phyloP scores from a whole-genome alignment of 1,140 invertebrate genomes.

The Cecropterus lyciades region DNA sequence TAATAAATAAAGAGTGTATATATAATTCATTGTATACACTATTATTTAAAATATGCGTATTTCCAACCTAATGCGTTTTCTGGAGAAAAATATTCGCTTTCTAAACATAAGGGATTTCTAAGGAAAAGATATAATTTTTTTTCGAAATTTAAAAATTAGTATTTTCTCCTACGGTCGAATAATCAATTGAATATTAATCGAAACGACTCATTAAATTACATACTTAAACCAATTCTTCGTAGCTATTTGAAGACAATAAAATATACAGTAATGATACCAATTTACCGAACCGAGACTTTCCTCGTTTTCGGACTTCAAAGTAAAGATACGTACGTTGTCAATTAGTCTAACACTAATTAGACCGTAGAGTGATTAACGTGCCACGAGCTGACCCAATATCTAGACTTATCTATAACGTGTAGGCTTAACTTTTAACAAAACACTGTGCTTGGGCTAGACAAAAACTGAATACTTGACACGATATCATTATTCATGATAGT shows the following conservation, averaged over 20 bases:
- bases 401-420: neutral
- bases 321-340: conserved; percentile 7
- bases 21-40: too few species aligned
- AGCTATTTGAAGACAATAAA: conserved; percentile 2
- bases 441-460: neutral
- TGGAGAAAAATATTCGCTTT: too few species aligned
- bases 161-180: too few species aligned
- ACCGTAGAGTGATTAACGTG: conserved; percentile 10
- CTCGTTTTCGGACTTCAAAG: conserved; percentile 17
- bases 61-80: too few species aligned
- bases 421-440: conserved; percentile 6
- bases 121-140: too few species aligned
- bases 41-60: too few species aligned
- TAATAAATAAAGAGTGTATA: too few species aligned
- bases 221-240: neutral
- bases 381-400: conserved; percentile 14
- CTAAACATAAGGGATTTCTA: too few species aligned
- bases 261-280: neutral
- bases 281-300: conserved; percentile 5
- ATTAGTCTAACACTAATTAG: conserved; percentile 15
- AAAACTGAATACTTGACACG: neutral
- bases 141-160: too few species aligned
- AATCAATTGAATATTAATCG: too few species aligned
- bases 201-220: too few species aligned
- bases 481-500: neutral